These are phyloP conservation scores for Latheticus oryzae DNA, from an alignment of 2,888 invertebrate genomes.

Conservation along the genomic window DNA sequence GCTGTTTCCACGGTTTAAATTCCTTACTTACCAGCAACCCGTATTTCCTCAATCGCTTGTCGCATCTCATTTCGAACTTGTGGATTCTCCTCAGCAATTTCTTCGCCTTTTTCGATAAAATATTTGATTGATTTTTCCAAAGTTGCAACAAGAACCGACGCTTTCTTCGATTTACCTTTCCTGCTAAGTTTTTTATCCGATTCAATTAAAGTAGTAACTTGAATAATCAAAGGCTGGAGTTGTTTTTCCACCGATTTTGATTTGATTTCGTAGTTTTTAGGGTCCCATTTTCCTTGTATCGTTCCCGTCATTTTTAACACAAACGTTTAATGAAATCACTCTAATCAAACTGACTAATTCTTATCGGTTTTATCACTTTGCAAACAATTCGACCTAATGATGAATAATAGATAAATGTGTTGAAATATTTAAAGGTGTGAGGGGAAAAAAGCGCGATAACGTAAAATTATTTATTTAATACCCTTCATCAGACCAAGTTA, in stretches of 20 bases:
- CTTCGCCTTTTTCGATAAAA: slow-evolving; percentile 95
- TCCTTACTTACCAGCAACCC: slow-evolving; percentile 80
- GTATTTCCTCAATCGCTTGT: slow-evolving; percentile 93
- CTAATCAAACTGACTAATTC: too few relatives aligned
- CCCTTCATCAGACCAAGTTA: slow-evolving; percentile 88
- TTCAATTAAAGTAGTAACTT: slow-evolving; percentile 96
- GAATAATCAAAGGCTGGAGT: slow-evolving; percentile 92
- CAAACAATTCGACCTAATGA: slow-evolving; percentile 14
- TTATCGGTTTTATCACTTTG: slow-evolving; percentile 17
- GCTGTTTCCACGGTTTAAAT: too few relatives aligned
- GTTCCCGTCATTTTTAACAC: slow-evolving; percentile 11
- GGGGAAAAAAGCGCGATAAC: slow-evolving; percentile 1
- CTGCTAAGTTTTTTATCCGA: slow-evolving; percentile 93
- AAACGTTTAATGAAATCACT: too few relatives aligned
- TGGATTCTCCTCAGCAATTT: slow-evolving; percentile 95
- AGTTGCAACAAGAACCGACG: slow-evolving; percentile 94
- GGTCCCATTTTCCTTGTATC: slow-evolving; percentile 81
- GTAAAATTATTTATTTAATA: slow-evolving; percentile 68
- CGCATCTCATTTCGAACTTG: slow-evolving; percentile 95
- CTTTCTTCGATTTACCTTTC: slow-evolving; percentile 96
- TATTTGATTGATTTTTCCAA: slow-evolving; percentile 97
- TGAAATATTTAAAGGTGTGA: background rate
- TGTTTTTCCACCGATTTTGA: slow-evolving; percentile 98
- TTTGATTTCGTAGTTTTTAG: slow-evolving; percentile 95
- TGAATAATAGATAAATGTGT: slow-evolving; percentile 23